A percentile compares a stretch with the other conserved stretches of the same genome.
Evolutionary conservation across 2,797 vertebrate genomes (phyloP).

Genomic region (Gymnopithys bicolor): DNA sequence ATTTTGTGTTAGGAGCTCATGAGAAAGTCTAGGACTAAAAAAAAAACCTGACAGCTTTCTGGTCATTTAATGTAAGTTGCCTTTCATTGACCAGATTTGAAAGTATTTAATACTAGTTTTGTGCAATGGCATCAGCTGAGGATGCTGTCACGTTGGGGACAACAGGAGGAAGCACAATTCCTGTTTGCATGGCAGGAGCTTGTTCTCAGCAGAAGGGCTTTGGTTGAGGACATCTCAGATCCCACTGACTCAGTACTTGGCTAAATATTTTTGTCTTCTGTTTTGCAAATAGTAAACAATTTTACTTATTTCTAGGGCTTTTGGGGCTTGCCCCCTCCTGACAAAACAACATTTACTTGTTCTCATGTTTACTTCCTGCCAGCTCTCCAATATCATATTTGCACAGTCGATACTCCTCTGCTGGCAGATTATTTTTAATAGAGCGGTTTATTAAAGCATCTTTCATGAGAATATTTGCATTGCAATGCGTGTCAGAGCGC

Average conservation of each 20-base stretch:
- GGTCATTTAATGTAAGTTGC: conserved; percentile 72
- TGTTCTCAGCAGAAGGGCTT: conserved; percentile 25
- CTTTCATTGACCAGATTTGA: conserved; percentile 82
- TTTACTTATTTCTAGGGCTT: neutral
- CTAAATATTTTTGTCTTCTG: neutral
- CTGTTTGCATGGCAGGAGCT: conserved; percentile 54
- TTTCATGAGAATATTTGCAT: neutral
- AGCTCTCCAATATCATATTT: neutral
- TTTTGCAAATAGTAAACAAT: neutral
- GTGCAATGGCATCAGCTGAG: conserved; percentile 60
- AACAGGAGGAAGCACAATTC: conserved; percentile 28
- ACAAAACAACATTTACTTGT: neutral
- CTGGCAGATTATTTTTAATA: neutral
- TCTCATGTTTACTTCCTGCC: neutral
- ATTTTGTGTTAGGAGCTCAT: conserved; percentile 58
- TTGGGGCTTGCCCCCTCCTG: neutral
- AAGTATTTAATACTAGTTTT: conserved; percentile 68
- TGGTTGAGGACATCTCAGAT: conserved; percentile 38
- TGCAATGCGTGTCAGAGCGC: neutral
- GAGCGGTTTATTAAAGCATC: neutral
- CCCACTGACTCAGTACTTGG: conserved; percentile 35
- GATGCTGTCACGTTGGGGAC: conserved; percentile 51
- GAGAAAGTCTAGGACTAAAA: conserved; percentile 54
- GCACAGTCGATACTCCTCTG: neutral
- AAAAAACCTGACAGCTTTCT: conserved; percentile 40